Evolutionary conservation across 2,888 invertebrate genomes (phyloP).

Genomic region (Drosophila subquinaria): DNA sequence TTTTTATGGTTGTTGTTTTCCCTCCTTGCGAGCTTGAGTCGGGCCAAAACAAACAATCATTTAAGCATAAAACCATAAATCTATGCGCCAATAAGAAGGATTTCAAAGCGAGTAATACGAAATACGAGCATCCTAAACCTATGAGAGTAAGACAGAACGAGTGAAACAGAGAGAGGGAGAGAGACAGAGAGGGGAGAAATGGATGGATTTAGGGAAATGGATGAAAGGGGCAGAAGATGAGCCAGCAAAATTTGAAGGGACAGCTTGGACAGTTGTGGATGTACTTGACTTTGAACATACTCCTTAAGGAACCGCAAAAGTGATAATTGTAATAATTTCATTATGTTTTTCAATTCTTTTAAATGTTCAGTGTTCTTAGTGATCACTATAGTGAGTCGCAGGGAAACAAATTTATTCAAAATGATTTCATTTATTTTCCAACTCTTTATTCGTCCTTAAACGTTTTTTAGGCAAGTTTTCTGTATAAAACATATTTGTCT

Average conservation of each 20-base stretch:
- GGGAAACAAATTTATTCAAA: not conserved
- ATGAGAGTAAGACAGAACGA: slow-evolving; percentile 4
- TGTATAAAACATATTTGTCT: too few relatives aligned
- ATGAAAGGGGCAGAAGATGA: slow-evolving; percentile 31
- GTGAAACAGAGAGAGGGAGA: not conserved
- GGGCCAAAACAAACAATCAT: slow-evolving; percentile 57
- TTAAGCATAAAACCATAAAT: slow-evolving; percentile 73
- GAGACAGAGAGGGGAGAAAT: not conserved
- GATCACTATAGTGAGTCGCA: not conserved
- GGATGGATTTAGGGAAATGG: not conserved
- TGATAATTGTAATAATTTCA: not conserved
- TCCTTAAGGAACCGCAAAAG: not conserved
- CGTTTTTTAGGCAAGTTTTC: too few relatives aligned
- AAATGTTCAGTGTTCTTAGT: not conserved
- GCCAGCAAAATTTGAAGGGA: slow-evolving; percentile 39
- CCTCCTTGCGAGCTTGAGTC: not conserved
- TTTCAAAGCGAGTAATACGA: slow-evolving; percentile 38
- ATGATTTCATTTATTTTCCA: too few relatives aligned
- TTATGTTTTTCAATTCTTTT: not conserved
- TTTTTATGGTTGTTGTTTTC: slow-evolving; percentile 25
- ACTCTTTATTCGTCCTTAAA: too few relatives aligned
- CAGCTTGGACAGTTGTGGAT: not conserved
- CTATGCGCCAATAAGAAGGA: slow-evolving; percentile 63
- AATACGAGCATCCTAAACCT: slow-evolving; percentile 29
- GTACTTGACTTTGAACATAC: slow-evolving; percentile 19